Percentiles rank a stretch among this genome's conserved stretches.
Conservation (phyloP, 2,888 invertebrate species). For the Ernsta delagoae region DNA sequence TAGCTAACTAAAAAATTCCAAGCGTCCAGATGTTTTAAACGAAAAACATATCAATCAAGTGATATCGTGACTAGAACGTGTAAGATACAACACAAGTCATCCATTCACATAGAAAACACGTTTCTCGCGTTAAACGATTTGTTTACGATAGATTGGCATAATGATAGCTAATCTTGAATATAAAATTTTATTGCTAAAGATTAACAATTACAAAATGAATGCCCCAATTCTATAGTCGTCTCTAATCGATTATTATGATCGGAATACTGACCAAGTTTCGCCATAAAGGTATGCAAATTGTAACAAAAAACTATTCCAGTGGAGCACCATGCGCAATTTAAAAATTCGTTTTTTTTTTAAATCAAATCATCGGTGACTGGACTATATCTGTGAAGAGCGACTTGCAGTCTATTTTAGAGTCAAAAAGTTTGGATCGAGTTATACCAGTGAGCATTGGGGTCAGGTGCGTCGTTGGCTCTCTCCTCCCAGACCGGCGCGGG, state of each 20-base stretch:
- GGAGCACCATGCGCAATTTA: too few relatives aligned
- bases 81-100: too few relatives aligned
- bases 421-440: too few relatives aligned
- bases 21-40: too few relatives aligned
- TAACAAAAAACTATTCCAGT: neutral
- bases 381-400: too few relatives aligned
- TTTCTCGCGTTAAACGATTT: slow-evolving; percentile 2
- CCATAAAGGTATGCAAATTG: neutral
- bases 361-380: too few relatives aligned
- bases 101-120: neutral
- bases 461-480: slow-evolving; percentile 82
- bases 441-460: slow-evolving; percentile 60
- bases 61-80: too few relatives aligned
- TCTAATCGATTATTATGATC: slow-evolving; percentile 27
- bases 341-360: too few relatives aligned
- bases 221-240: slow-evolving; percentile 31
- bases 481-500: slow-evolving; percentile 88
- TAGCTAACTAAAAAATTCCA: too few relatives aligned
- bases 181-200: slow-evolving; percentile 24
- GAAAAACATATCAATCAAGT: too few relatives aligned
- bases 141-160: slow-evolving; percentile 4
- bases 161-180: slow-evolving; percentile 25
- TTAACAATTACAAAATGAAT: slow-evolving; percentile 22
- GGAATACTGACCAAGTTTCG: neutral
- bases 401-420: too few relatives aligned